Evolutionary conservation across 2,888 invertebrate species (phyloP).

Genomic region (Polietes domitor): DNA sequence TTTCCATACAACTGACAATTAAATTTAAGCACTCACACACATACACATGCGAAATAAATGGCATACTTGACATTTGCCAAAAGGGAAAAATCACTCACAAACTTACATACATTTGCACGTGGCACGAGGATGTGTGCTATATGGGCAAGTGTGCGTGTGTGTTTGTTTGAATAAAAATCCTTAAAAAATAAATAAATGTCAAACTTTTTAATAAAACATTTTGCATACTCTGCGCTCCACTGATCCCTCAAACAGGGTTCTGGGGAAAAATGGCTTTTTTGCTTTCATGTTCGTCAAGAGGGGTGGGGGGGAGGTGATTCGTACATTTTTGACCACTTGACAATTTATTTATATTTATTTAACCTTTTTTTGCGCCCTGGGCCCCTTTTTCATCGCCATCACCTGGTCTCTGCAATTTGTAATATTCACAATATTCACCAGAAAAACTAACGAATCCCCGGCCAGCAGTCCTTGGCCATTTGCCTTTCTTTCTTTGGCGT

Average conservation of each 20-base stretch:
- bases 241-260: background rate
- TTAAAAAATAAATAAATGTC: conserved; percentile 32
- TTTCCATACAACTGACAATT: background rate
- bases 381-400: background rate
- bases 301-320: background rate
- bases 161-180: background rate
- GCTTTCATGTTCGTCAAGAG: background rate
- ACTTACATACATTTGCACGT: background rate
- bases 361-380: background rate
- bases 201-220: conserved; percentile 33
- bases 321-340: conserved; percentile 2
- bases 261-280: background rate
- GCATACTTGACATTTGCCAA: conserved; percentile 22
- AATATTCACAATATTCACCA: background rate
- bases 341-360: conserved; percentile 10
- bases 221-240: background rate
- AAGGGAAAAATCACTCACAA: background rate
- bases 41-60: conserved; percentile 13
- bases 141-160: background rate
- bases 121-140: background rate
- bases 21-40: background rate
- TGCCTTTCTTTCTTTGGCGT: background rate
- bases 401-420: background rate
- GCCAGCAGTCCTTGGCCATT: background rate
- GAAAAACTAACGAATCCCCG: background rate